These are phyloP conservation scores for Sprattus sprattus DNA, from an alignment of 2,113 vertebrate species.

Conservation along the genomic window DNA sequence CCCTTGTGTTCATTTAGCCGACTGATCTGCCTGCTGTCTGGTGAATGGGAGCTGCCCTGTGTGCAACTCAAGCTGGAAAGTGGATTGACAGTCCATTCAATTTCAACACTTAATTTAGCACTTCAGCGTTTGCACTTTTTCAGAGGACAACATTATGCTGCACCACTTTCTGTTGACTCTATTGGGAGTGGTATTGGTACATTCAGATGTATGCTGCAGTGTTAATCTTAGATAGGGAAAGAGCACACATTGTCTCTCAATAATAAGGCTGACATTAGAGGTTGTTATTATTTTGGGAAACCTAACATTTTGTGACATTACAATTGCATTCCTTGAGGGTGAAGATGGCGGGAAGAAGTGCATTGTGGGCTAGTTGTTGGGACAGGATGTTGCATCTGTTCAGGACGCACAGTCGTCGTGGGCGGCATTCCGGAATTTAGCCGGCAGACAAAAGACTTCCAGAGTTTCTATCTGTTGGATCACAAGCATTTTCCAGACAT, in stretches of 20 bases:
- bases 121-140: not conserved
- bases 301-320: not conserved
- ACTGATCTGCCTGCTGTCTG: too few species aligned
- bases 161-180: not conserved
- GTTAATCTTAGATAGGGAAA: not conserved
- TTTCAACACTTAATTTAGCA: not conserved
- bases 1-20: too few species aligned
- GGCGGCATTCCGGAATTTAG: constrained; percentile 33
- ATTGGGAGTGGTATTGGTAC: not conserved
- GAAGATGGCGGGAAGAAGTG: not conserved
- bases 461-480: constrained; percentile 7
- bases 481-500: constrained; percentile 7
- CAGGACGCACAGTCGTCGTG: constrained; percentile 21
- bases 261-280: not conserved
- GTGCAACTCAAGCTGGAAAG: not conserved
- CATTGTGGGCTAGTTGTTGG: not conserved
- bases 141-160: not conserved
- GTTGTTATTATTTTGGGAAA: not conserved
- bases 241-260: not conserved
- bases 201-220: not conserved
- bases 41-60: not conserved
- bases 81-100: not conserved
- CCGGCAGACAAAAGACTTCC: constrained; percentile 8
- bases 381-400: constrained; percentile 17
- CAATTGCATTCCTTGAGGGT: not conserved